Percentiles rank a stretch among this genome's conserved stretches.
These are phyloP conservation scores for Malacosoma neustria DNA, from an alignment of 2,888 invertebrate species.

Conservation along the genomic window DNA sequence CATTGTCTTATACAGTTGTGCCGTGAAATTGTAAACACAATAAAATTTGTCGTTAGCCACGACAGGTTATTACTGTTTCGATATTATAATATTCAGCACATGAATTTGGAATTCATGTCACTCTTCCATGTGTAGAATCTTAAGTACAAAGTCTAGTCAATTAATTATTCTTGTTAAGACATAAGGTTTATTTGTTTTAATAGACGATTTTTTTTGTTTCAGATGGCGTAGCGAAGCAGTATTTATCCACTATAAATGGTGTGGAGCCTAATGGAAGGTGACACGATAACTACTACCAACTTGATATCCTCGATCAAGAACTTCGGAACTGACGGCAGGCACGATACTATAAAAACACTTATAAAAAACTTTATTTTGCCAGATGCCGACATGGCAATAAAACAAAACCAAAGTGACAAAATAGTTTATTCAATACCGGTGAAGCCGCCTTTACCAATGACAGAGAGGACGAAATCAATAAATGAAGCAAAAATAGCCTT, in stretches of 20 bases:
- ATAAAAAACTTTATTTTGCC: constrained; percentile 57
- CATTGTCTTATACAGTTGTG: constrained; percentile 36
- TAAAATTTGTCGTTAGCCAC: constrained; percentile 5
- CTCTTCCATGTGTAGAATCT: no score
- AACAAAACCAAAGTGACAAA: constrained; percentile 50
- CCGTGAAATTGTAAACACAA: constrained; percentile 20
- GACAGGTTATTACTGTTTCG: no score
- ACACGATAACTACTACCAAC: constrained; percentile 45
- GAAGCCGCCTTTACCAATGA: constrained; percentile 36
- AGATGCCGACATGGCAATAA: constrained; percentile 60
- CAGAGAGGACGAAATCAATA: constrained; percentile 44
- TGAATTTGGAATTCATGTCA: no score
- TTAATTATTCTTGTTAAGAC: no score
- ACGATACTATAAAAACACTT: constrained; percentile 52
- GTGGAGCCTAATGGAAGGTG: constrained; percentile 60
- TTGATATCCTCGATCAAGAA: constrained; percentile 51
- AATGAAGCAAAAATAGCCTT: constrained; percentile 57
- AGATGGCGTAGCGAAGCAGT: constrained; percentile 62
- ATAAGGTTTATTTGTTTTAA: neutral
- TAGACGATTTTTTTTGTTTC: constrained; percentile 35
- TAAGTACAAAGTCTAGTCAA: no score
- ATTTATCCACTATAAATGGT: constrained; percentile 50
- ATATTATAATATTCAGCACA: no score
- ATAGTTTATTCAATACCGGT: constrained; percentile 54
- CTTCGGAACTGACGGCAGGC: constrained; percentile 43